A percentile compares a stretch with the other conserved stretches of the same genome.
Conservation (phyloP, 2,113 vertebrate genomes). For the Euleptes europaea region DNA sequence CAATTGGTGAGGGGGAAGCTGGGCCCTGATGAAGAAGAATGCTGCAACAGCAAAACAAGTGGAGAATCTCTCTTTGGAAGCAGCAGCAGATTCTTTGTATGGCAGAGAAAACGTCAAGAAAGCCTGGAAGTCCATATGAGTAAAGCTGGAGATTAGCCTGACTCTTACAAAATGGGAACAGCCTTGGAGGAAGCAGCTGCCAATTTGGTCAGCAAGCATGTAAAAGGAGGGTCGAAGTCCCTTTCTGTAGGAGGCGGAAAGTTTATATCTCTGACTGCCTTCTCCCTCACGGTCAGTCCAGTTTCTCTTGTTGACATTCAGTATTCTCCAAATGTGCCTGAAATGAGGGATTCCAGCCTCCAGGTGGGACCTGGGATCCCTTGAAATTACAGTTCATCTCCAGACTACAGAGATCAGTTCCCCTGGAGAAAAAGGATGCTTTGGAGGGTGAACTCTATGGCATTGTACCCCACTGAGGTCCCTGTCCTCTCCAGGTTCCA, state of each 20-base stretch:
- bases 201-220: neutral
- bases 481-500: too few species aligned
- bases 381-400: too few species aligned
- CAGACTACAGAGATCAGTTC: too few species aligned
- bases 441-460: too few species aligned
- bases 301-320: too few species aligned
- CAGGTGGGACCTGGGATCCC: too few species aligned
- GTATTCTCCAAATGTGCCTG: too few species aligned
- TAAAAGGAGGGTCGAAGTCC: neutral
- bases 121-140: neutral
- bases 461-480: too few species aligned
- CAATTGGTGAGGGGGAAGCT: neutral
- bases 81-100: neutral
- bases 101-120: neutral
- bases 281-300: too few species aligned
- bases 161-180: neutral
- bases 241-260: neutral
- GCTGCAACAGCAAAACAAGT: neutral
- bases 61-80: neutral
- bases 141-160: neutral
- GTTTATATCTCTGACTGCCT: too few species aligned
- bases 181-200: neutral
- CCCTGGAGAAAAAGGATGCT: too few species aligned
- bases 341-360: too few species aligned
- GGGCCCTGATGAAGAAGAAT: neutral